Percentiles rank a stretch among this genome's conserved stretches.
phyloP scores from a whole-genome alignment of 2,797 vertebrate species.

The Pteronotus mesoamericanus region DNA sequence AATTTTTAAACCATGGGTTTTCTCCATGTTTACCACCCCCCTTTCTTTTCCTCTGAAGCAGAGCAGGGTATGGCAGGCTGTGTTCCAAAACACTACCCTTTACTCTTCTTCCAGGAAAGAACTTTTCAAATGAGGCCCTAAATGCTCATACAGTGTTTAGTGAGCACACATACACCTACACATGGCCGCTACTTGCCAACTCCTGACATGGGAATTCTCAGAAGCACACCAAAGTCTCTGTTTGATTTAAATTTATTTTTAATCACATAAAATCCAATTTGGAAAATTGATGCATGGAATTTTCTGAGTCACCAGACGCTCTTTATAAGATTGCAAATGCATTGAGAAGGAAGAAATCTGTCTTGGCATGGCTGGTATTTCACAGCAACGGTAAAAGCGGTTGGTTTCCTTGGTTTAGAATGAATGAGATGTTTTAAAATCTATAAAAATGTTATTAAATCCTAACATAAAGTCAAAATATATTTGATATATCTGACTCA shows the following conservation, averaged over 20 bases:
- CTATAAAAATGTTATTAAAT: slow-evolving; percentile 6
- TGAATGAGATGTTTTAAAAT: slow-evolving; percentile 42
- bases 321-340: slow-evolving; percentile 67
- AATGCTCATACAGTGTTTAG: slow-evolving; percentile 47
- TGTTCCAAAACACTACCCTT: slow-evolving; percentile 53
- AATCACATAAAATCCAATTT: slow-evolving; percentile 74
- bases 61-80: background rate
- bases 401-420: slow-evolving; percentile 32
- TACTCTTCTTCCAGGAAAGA: slow-evolving; percentile 76
- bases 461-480: slow-evolving; percentile 1
- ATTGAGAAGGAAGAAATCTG: slow-evolving; percentile 67
- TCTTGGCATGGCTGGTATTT: slow-evolving; percentile 69
- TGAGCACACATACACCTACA: slow-evolving; percentile 70
- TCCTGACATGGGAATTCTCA: slow-evolving; percentile 69
- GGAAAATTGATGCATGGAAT: slow-evolving; percentile 67
- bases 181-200: slow-evolving; percentile 41
- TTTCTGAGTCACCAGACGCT: slow-evolving; percentile 72
- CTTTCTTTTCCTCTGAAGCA: slow-evolving; percentile 13
- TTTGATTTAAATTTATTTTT: slow-evolving; percentile 78
- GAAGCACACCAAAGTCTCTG: slow-evolving; percentile 72
- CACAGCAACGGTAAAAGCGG: slow-evolving; percentile 69
- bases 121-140: slow-evolving; percentile 61
- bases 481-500: slow-evolving; percentile 29
- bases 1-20: slow-evolving; percentile 35
- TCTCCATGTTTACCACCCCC: background rate